phyloP scores from a whole-genome alignment of 2,888 invertebrate genomes.

The Epistrophe eligans region DNA sequence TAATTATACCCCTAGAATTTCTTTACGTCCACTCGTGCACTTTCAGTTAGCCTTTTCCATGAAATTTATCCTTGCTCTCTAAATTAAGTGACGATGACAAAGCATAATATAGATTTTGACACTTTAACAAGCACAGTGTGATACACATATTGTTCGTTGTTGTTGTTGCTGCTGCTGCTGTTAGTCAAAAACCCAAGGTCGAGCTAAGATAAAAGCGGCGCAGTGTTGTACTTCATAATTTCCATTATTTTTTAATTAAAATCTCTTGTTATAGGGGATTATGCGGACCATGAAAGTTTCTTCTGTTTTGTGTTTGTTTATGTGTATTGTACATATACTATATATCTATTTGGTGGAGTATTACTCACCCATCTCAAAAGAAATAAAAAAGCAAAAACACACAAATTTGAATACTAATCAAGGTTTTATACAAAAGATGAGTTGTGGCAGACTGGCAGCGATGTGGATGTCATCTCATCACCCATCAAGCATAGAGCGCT shows the following conservation, averaged over 20 bases:
- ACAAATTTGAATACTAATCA: constrained; percentile 50
- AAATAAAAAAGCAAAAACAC: background rate
- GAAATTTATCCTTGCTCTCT: constrained; percentile 17
- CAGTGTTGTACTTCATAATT: constrained; percentile 54
- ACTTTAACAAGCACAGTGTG: constrained; percentile 44
- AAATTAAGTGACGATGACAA: constrained; percentile 46
- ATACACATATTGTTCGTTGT: background rate
- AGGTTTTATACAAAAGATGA: constrained; percentile 37
- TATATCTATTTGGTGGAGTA: background rate
- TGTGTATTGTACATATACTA: background rate
- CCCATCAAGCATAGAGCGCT: constrained; percentile 32
- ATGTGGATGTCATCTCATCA: constrained; percentile 54
- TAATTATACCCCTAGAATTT: constrained; percentile 34
- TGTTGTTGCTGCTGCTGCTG: background rate
- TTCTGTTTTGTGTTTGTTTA: constrained; percentile 9
- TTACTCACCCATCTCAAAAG: background rate
- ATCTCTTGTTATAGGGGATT: constrained; percentile 68
- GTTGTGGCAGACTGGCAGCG: constrained; percentile 48
- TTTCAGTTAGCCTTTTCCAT: constrained; percentile 14
- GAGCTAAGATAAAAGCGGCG: constrained; percentile 31
- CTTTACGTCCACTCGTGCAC: background rate
- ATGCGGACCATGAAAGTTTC: constrained; percentile 45
- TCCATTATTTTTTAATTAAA: constrained; percentile 74
- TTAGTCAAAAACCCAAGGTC: constrained; percentile 38
- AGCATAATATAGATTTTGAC: constrained; percentile 59